Conservation (phyloP, 2,113 vertebrate species). For the Nothobranchius furzeri region DNA sequence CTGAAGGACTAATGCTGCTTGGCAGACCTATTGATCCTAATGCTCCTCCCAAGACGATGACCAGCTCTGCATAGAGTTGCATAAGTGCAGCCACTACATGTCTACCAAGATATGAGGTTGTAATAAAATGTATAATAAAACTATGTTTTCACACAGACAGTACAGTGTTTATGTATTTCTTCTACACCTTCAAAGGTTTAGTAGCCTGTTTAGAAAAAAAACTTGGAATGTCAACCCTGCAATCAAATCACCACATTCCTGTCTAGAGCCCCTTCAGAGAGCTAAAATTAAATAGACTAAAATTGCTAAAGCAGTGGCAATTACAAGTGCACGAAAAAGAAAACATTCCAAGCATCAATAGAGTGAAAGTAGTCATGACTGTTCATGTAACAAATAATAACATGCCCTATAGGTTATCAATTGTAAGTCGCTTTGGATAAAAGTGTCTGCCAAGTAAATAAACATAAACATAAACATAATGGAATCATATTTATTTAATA, state of each 20-base stretch:
- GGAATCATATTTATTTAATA: background rate
- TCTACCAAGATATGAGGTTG: background rate
- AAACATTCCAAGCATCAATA: background rate
- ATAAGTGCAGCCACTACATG: background rate
- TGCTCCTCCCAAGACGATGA: constrained; percentile 40
- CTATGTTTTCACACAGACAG: too few species aligned
- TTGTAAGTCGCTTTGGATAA: too few species aligned
- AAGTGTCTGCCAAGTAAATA: too few species aligned
- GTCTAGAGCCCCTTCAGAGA: background rate
- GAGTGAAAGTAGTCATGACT: background rate
- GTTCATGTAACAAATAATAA: background rate
- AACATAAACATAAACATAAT: background rate
- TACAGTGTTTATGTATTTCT: background rate
- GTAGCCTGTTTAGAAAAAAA: background rate
- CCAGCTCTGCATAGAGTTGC: constrained; percentile 22
- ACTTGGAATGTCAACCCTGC: background rate
- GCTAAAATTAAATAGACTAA: background rate
- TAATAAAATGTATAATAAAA: background rate
- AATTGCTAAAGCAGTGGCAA: background rate
- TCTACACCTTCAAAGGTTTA: background rate
- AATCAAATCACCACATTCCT: background rate
- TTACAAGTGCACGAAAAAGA: background rate
- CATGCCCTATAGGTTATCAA: too few species aligned
- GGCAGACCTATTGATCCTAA: constrained; percentile 74
- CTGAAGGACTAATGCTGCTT: constrained; percentile 69